Percentiles rank a stretch among this genome's conserved stretches.
phyloP scores from a whole-genome alignment of 2,113 vertebrate genomes.

The Arothron firmamentum region DNA sequence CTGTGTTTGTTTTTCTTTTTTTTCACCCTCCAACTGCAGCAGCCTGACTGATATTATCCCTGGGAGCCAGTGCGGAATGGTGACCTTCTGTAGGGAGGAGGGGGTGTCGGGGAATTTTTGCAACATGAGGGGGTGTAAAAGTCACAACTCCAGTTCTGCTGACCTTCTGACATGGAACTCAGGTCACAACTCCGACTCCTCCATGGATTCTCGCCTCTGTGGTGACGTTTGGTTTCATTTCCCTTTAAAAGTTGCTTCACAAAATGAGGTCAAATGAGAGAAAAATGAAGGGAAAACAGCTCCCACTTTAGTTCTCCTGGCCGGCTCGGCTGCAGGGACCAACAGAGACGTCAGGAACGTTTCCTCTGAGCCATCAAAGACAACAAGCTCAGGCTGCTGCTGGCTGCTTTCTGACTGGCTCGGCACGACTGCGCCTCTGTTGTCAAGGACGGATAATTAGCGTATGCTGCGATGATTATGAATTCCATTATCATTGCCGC shows the following conservation, averaged over 20 bases:
- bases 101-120: slow-evolving; percentile 1
- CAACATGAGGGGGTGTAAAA: slow-evolving; percentile 18
- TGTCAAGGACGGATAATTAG: slow-evolving; percentile 42
- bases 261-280: slow-evolving; percentile 9
- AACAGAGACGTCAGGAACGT: slow-evolving; percentile 24
- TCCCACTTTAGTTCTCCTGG: slow-evolving; percentile 16
- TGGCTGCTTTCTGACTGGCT: slow-evolving; percentile 38
- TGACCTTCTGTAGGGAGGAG: slow-evolving; percentile 17
- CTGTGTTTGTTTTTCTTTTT: too few species aligned
- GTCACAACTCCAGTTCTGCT: too few species aligned
- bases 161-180: too few species aligned
- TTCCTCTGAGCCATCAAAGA: slow-evolving; percentile 43
- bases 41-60: too few species aligned
- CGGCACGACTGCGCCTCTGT: slow-evolving; percentile 8
- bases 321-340: slow-evolving; percentile 23
- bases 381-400: slow-evolving; percentile 35
- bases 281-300: slow-evolving; percentile 4
- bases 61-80: slow-evolving; percentile 25
- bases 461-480: slow-evolving; percentile 2
- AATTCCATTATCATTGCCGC: slow-evolving; percentile 1
- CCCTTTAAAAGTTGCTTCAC: neutral
- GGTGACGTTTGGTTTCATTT: neutral
- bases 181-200: too few species aligned
- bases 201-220: neutral
- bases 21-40: too few species aligned